Percentiles rank a stretch among this genome's conserved stretches.
phyloP scores from a whole-genome alignment of 2,888 invertebrate genomes.

The Masnerella sp. region DNA sequence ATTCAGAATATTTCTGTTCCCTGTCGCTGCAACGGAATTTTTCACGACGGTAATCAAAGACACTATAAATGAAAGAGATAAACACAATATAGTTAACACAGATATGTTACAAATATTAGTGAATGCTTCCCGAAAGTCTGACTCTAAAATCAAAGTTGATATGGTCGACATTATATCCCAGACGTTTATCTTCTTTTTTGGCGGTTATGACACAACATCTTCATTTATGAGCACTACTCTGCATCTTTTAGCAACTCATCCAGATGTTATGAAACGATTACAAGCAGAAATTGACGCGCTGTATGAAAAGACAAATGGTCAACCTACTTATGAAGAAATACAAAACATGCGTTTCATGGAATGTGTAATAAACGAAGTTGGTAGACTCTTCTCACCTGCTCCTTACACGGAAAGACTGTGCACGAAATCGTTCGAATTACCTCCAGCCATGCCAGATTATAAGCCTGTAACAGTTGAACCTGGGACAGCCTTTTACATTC shows the following conservation, averaged over 20 bases:
- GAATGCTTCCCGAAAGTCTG: constrained; percentile 70
- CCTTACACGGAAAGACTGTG: constrained; percentile 68
- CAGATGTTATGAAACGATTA: constrained; percentile 77
- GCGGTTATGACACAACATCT: constrained; percentile 70
- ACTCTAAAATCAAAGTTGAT: constrained; percentile 55
- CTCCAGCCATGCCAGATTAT: constrained; percentile 67
- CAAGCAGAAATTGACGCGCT: constrained; percentile 69
- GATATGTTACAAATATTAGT: constrained; percentile 81
- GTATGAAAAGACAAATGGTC: constrained; percentile 68
- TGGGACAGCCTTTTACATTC: constrained; percentile 59
- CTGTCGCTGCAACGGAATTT: constrained; percentile 51
- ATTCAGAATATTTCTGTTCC: constrained; percentile 46
- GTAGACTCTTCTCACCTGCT: constrained; percentile 68
- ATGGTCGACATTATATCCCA: constrained; percentile 76
- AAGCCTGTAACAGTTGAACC: constrained; percentile 67
- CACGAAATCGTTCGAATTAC: constrained; percentile 67
- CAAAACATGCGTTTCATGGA: constrained; percentile 79
- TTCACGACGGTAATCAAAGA: constrained; percentile 61
- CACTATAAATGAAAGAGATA: constrained; percentile 63
- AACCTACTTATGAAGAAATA: constrained; percentile 76
- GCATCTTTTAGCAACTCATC: constrained; percentile 71
- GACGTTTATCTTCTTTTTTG: constrained; percentile 73
- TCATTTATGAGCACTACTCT: constrained; percentile 65
- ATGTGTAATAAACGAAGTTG: constrained; percentile 76
- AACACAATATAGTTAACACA: constrained; percentile 73